Percentiles rank a stretch among this genome's conserved stretches.
Conservation (phyloP, 2,888 invertebrate genomes). For the Abscondita cerata region DNA sequence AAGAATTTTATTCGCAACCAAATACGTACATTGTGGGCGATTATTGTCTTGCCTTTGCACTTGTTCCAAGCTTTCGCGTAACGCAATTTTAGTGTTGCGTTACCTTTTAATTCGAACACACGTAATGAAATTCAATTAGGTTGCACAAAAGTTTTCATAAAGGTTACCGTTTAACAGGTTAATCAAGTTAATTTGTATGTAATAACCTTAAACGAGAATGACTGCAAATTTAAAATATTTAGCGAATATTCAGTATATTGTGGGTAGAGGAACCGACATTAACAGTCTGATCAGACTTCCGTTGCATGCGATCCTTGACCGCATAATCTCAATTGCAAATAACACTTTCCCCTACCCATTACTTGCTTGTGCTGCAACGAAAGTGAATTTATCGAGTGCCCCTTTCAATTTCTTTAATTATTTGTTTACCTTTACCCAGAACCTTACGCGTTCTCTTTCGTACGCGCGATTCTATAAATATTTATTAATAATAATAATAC, state of each 20-base stretch:
- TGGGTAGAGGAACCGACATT: conserved; percentile 30
- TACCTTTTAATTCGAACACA: neutral
- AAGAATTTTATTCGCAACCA: conserved; percentile 17
- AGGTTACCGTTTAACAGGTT: conserved; percentile 15
- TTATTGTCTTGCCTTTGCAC: conserved; percentile 7
- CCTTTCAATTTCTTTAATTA: conserved; percentile 27
- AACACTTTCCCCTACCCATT: conserved; percentile 27
- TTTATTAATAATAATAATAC: too few relatives aligned
- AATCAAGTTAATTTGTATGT: conserved; percentile 8
- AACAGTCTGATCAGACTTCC: conserved; percentile 36
- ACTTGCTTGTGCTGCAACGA: conserved; percentile 17
- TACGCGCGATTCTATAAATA: too few relatives aligned
- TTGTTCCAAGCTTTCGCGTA: neutral
- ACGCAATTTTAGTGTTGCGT: conserved; percentile 1
- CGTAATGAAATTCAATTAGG: conserved; percentile 4
- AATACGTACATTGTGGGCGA: conserved; percentile 16
- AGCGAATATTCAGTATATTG: conserved; percentile 12
- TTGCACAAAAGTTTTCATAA: neutral
- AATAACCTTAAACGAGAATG: conserved; percentile 14
- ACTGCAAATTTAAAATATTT: conserved; percentile 17
- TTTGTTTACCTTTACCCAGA: neutral
- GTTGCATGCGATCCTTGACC: conserved; percentile 50
- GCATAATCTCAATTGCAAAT: conserved; percentile 53
- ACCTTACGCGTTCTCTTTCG: too few relatives aligned
- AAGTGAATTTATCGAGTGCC: conserved; percentile 25